Base-by-base conservation (phyloP, 2,797 vertebrate species). In the Centroberyx gerrardi region DNA sequence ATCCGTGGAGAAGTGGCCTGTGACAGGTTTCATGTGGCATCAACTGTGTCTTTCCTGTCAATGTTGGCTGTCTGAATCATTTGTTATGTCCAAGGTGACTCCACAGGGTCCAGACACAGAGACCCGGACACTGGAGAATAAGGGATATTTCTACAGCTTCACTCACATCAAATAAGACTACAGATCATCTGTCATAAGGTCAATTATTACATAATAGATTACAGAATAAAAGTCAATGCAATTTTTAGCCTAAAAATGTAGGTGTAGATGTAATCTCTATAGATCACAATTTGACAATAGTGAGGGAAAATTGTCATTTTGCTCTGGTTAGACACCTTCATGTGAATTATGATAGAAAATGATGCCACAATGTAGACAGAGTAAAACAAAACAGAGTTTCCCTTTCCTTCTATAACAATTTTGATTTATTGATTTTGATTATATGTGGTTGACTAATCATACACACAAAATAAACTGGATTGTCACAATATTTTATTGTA, bases 81-180 rank as follows among this genome's bases (percentile, higher is more conserved):
- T 66, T 75, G 48, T 78, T 61, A 72, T 63, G 56, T 60, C 52
- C 63, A 86, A 80, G 80, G 77, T 86, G 74, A 75, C 51, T 68
- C 38, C 48, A 17, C 27, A 64, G 55, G 74, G 73, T 85, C 73
- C 61, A 8, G 53, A 3, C 62, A 10, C 62, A 12, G 15, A 44
- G 51, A 58, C 53, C 59, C 10, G 28, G 17, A 62, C 72, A 68
- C 40, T 10, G 18, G 72, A 73, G 40, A 68, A 53, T 52, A 59
- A 12, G n/a, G 60, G 9, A 15, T 61, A 42, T 59, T 62, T 58
- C 33, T 40, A 17, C 42, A 78, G 59, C 44, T 62, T 69, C 56
- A 29, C 51, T 51, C 8, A 5, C 4, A 72, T 81, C 70, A 69
- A 55, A 80, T 22, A 8, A 44, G 49, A 44, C 52, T n/a, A 62